A percentile compares a stretch with the other conserved stretches of the same genome.
These are phyloP conservation scores for Thryonomys swinderianus DNA, from an alignment of 2,113 vertebrate species.

Conservation along the genomic window DNA sequence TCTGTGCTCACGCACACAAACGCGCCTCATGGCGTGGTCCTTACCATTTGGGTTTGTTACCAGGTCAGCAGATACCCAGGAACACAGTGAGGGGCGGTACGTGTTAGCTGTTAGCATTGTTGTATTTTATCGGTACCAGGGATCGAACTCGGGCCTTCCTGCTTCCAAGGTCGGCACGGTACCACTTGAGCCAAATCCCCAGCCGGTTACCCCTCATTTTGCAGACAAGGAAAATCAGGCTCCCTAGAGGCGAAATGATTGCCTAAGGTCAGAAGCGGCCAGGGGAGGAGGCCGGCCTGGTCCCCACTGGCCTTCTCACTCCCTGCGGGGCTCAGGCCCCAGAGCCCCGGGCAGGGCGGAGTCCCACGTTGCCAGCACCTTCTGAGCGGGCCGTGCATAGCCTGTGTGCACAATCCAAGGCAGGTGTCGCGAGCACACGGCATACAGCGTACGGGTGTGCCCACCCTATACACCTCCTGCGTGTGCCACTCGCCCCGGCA, in stretches of 20 bases:
- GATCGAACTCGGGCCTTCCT: too few species aligned
- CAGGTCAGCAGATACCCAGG: background rate
- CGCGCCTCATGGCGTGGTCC: too few species aligned
- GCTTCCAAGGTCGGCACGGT: too few species aligned
- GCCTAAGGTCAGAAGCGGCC: background rate
- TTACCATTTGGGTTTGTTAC: background rate
- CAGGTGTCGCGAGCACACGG: background rate
- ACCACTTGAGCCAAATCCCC: too few species aligned
- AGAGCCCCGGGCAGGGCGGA: background rate
- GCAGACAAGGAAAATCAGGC: background rate
- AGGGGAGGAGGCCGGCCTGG: background rate
- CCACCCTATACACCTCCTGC: background rate
- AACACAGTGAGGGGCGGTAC: background rate
- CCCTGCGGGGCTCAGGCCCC: background rate
- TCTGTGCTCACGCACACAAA: background rate
- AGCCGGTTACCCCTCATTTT: background rate
- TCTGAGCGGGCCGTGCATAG: background rate
- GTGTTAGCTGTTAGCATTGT: background rate
- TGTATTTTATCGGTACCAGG: too few species aligned
- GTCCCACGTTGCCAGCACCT: too few species aligned
- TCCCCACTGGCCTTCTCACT: background rate
- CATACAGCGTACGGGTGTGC: background rate
- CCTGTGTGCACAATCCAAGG: background rate
- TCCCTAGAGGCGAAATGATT: background rate
- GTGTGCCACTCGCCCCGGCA: background rate